Conservation (phyloP, 2,888 invertebrate genomes). For the Cecidostiba fungosa region DNA sequence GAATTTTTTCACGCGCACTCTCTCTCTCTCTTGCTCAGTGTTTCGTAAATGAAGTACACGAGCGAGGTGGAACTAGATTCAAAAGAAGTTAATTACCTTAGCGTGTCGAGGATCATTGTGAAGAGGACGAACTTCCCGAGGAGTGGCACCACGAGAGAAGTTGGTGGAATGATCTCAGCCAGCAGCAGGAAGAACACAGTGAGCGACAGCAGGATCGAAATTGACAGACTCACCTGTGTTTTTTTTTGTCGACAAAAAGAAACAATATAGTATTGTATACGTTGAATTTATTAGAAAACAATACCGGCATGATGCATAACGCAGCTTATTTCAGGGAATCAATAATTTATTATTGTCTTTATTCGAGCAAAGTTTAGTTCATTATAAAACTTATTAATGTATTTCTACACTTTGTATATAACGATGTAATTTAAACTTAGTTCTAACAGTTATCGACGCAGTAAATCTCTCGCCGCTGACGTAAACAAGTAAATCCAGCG, state of each 20-base stretch:
- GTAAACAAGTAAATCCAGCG: too few relatives aligned
- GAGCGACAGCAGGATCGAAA: constrained; percentile 95
- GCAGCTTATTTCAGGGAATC: too few relatives aligned
- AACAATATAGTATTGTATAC: background rate
- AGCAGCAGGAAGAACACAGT: constrained; percentile 97
- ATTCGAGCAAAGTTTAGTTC: too few relatives aligned
- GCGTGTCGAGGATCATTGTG: constrained; percentile 97
- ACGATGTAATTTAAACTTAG: too few relatives aligned
- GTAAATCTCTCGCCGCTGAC: too few relatives aligned
- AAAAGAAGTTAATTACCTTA: constrained; percentile 85
- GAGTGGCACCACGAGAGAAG: constrained; percentile 95
- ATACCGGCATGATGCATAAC: constrained; percentile 1
- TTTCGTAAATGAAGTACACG: background rate
- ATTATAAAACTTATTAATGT: too few relatives aligned
- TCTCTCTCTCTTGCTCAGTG: background rate
- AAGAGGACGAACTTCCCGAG: constrained; percentile 97
- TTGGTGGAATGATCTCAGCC: constrained; percentile 94
- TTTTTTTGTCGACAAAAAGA: background rate
- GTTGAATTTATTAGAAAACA: background rate
- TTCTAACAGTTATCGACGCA: too few relatives aligned
- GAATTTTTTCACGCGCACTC: background rate
- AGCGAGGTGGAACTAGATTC: background rate
- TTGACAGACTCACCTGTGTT: constrained; percentile 93
- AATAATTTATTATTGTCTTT: too few relatives aligned
- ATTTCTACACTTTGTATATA: too few relatives aligned